These are phyloP conservation scores for Cyphomyrus discorhynchus DNA, from an alignment of 2,113 vertebrate species.

Conservation along the genomic window DNA sequence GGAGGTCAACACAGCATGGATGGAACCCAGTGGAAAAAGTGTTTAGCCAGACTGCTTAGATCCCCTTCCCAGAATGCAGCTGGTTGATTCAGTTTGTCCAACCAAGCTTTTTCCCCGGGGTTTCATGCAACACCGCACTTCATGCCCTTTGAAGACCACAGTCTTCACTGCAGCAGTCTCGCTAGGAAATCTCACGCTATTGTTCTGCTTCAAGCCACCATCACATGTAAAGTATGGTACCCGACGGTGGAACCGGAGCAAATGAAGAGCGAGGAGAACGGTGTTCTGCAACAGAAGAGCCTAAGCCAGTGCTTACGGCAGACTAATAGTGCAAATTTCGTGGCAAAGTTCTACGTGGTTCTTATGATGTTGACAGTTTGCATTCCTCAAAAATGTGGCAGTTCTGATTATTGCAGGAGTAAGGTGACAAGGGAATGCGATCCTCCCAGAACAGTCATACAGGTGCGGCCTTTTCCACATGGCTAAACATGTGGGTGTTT, in stretches of 20 bases:
- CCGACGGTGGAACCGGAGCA: not conserved
- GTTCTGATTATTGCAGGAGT: conserved; percentile 15
- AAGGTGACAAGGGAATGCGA: not conserved
- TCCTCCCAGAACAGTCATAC: not conserved
- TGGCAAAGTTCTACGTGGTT: not conserved
- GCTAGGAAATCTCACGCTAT: not conserved
- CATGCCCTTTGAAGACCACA: not conserved
- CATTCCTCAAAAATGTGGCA: not conserved
- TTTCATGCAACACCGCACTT: not conserved
- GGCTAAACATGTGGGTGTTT: not conserved
- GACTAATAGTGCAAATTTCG: conserved; percentile 9
- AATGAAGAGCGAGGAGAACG: not conserved
- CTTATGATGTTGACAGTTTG: not conserved
- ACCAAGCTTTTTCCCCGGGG: not conserved
- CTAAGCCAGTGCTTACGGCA: not conserved
- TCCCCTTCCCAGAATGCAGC: not conserved
- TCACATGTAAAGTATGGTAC: not conserved
- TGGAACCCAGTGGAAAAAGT: not conserved
- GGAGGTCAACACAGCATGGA: not conserved
- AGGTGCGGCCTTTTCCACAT: not conserved
- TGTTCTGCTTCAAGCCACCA: not conserved
- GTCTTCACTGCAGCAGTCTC: not conserved
- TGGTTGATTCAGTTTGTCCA: not conserved
- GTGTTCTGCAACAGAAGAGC: not conserved
- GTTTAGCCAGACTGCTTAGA: not conserved